phyloP scores from a whole-genome alignment of 2,113 vertebrate genomes.

The Chionis minor region DNA sequence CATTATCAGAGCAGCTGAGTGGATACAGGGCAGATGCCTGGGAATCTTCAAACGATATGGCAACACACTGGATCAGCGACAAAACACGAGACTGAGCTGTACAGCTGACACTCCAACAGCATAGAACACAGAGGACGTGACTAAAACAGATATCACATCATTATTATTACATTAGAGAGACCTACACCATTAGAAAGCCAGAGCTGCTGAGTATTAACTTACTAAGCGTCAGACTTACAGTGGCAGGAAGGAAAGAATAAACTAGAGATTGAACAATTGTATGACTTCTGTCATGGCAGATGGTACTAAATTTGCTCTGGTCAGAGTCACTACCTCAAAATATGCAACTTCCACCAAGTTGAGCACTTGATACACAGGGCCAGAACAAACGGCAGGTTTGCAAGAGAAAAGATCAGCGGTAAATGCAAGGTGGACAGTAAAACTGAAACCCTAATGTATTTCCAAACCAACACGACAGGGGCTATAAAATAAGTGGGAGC shows the following conservation, averaged over 20 bases:
- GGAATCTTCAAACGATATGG: neutral
- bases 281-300: neutral
- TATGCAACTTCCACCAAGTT: neutral
- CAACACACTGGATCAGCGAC: neutral
- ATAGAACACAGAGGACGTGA: neutral
- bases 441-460: neutral
- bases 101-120: neutral
- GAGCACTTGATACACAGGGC: neutral
- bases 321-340: slow-evolving; percentile 27
- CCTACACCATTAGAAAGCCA: neutral
- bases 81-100: neutral
- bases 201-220: neutral
- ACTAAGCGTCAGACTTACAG: neutral
- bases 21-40: neutral
- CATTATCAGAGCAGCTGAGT: neutral
- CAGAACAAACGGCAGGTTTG: neutral
- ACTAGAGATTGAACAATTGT: neutral
- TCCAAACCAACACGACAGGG: neutral
- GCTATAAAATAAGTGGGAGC: neutral
- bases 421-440: slow-evolving; percentile 1
- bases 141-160: neutral
- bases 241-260: neutral
- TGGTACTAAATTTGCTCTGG: neutral
- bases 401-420: neutral
- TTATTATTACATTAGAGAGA: neutral